Percentiles rank a stretch among this genome's conserved stretches.
Conservation (phyloP, 2,113 vertebrate genomes). For the Salvelinus fontinalis region DNA sequence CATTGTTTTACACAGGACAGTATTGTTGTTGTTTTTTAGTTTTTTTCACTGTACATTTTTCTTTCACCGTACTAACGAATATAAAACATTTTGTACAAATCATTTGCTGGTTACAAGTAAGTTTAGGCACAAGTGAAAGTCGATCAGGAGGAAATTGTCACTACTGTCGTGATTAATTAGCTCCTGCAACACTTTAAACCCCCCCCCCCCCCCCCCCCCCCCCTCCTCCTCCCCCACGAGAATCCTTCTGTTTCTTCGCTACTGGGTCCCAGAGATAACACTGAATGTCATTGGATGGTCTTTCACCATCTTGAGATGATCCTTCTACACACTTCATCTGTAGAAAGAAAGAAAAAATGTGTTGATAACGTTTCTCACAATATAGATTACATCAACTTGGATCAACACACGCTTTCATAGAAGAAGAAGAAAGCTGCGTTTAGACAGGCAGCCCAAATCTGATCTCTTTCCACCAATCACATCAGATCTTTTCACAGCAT, state of each 20-base stretch:
- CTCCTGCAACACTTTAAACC: constrained; percentile 77
- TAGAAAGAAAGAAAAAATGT: neutral
- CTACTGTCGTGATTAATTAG: constrained; percentile 88
- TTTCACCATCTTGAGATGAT: neutral
- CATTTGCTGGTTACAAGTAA: constrained; percentile 81
- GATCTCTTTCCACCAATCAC: too few species aligned
- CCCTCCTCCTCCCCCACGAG: too few species aligned
- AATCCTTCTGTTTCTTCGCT: neutral
- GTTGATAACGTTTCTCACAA: too few species aligned
- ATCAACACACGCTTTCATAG: too few species aligned
- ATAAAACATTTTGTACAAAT: constrained; percentile 65
- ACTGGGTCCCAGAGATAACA: constrained; percentile 28
- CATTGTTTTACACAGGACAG: neutral
- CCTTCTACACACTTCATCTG: constrained; percentile 37
- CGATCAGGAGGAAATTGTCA: constrained; percentile 69
- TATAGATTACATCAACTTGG: too few species aligned
- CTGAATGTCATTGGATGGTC: neutral
- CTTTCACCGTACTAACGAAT: constrained; percentile 41
- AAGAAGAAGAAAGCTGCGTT: too few species aligned
- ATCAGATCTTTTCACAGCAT: too few species aligned
- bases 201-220: neutral
- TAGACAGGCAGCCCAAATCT: too few species aligned
- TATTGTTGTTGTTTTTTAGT: neutral
- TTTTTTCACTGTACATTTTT: neutral
- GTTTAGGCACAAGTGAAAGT: constrained; percentile 96